A percentile compares a stretch with the other conserved stretches of the same genome.
Evolutionary conservation across 1,140 invertebrate genomes (phyloP).

Genomic region (Zaprionus inermis): DNA sequence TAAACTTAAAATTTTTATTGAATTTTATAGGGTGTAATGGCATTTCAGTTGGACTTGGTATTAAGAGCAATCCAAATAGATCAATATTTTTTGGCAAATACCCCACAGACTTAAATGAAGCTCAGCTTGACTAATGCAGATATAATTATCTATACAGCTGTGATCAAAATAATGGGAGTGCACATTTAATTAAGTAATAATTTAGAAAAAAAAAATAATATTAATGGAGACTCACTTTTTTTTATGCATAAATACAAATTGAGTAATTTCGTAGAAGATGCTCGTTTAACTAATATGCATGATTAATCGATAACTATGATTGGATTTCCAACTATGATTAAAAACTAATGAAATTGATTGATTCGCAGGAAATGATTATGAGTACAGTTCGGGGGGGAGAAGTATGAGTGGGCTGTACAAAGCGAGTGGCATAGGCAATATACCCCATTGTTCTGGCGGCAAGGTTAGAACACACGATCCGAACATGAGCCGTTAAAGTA

Average conservation of each 20-base stretch:
- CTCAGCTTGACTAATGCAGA: not conserved
- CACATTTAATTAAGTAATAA: too few species aligned
- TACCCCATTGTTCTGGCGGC: not conserved
- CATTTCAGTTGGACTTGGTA: too few species aligned
- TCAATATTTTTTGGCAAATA: too few species aligned
- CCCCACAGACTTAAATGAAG: not conserved
- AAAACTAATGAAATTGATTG: not conserved
- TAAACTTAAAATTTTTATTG: too few species aligned
- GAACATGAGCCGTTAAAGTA: conserved; percentile 57
- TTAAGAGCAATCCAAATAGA: too few species aligned
- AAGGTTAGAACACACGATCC: conserved; percentile 6
- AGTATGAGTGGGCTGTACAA: not conserved
- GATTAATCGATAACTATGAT: conserved; percentile 2
- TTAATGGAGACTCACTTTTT: too few species aligned
- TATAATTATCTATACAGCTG: not conserved
- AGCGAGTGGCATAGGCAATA: not conserved
- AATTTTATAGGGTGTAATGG: too few species aligned
- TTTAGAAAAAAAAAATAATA: too few species aligned
- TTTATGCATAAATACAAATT: not conserved
- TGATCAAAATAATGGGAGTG: too few species aligned
- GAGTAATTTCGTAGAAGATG: not conserved
- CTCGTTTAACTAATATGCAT: not conserved
- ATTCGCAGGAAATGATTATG: not conserved
- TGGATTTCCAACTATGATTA: not conserved
- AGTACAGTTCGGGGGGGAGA: not conserved